Base-by-base conservation (phyloP, 2,888 invertebrate genomes). In the Hydrotaea diabolus region DNA sequence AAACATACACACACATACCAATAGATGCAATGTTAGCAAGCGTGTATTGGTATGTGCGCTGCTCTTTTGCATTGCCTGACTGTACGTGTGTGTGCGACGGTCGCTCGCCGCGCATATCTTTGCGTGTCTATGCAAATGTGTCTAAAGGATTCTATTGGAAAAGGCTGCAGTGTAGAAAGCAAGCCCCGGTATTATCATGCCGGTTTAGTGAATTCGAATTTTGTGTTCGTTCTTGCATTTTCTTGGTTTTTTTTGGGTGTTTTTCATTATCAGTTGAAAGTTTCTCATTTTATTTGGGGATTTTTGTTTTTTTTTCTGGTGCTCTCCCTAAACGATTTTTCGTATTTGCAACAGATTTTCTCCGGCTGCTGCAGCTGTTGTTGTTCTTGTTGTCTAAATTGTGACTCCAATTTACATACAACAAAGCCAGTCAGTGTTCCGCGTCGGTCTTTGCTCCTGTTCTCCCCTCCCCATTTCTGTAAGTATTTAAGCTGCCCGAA, bases 381-480 rank as follows among this genome's bases (percentile, higher is more conserved):
- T 59, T 59, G 59, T 26, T 59, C 0, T 23, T 26, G 26, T 59
- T 26, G 39, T 83, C 57, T 80, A 82, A 80, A 86, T 80, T 82
- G 78, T 72, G 83, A 80, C 78, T 86, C 72, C 77, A 80, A 78
- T 86, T 80, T 74, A 31, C 62, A 74, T 73, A 26, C 21, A 13
- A 26, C 21, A 13, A 55, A 49, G 78, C 78, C 43, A 31, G 31
- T 31, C 31, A 2, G 31, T 31, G 31, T 7, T 31, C 2, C 7
- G 49, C 55, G 74, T 49, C 69, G n/a, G n/a, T n/a, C n/a, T n/a
- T n/a, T n/a, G n/a, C 78, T 74, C 46, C 59, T 69, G 13, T 43
- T 23, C n/a, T 69, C 43, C 39, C 13, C 19, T 19, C 31, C 31
- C 21, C 15, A 9, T 3, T 36, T n/a, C 43, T 53, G 55, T 36